Evolutionary conservation across 1,140 invertebrate species (phyloP).

Genomic region (Pseudachorutes palmiensis): DNA sequence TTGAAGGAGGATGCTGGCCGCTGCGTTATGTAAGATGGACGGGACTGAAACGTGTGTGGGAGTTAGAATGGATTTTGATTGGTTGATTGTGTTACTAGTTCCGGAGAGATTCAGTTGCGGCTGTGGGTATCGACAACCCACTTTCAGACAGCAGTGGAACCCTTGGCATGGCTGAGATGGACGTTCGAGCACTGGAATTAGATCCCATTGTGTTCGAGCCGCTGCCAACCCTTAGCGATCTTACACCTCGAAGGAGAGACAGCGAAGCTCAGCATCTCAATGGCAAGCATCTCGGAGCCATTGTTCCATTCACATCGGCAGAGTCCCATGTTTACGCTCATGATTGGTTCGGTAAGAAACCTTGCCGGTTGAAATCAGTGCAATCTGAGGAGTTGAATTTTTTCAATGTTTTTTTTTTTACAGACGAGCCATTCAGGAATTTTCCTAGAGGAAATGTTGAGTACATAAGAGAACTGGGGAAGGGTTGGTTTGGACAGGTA

Average conservation of each 20-base stretch:
- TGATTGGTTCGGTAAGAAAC: constrained; percentile 43
- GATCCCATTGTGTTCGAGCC: constrained; percentile 36
- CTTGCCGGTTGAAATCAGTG: too few species aligned
- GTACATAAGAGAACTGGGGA: constrained; percentile 71
- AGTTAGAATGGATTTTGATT: background rate
- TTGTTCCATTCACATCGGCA: constrained; percentile 22
- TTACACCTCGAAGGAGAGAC: constrained; percentile 20
- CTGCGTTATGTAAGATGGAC: background rate
- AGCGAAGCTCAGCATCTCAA: constrained; percentile 2
- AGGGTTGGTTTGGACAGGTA: constrained; percentile 79
- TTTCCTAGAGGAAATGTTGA: constrained; percentile 69
- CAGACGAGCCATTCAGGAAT: constrained; percentile 54
- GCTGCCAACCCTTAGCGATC: constrained; percentile 26
- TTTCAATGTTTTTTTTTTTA: background rate
- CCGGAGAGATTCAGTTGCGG: background rate
- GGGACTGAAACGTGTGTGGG: background rate
- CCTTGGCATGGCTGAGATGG: constrained; percentile 25
- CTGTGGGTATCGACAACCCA: constrained; percentile 17
- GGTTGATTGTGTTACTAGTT: background rate
- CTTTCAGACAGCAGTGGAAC: constrained; percentile 1
- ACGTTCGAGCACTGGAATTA: constrained; percentile 33
- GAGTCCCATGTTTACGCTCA: constrained; percentile 39
- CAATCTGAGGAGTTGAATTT: too few species aligned
- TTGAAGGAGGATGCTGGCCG: background rate
- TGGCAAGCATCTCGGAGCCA: constrained; percentile 5